Base-by-base conservation (phyloP, 2,888 invertebrate species). In the Sinhomidia bicolor region DNA sequence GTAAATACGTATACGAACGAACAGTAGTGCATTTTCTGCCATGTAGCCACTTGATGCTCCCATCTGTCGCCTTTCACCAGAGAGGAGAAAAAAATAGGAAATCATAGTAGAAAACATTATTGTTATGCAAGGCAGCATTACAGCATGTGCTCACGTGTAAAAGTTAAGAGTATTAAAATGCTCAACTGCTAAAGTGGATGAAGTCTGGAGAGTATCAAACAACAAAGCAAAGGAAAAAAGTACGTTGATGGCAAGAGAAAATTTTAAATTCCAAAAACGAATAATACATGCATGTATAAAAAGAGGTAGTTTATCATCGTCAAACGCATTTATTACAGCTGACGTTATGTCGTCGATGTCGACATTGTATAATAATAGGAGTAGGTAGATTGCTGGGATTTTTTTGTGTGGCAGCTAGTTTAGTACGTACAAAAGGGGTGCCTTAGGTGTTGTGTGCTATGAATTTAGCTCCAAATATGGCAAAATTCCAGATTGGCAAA, bases 251-350 rank as follows among this genome's bases (percentile, higher is more conserved):
- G n/a, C n/a, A n/a, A n/a, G n/a, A 54, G 6, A 54, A 5, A 26
- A 29, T 62, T 62, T 60, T 32, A 14, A 36, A 68, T 41, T 20
- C 44, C 14, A 44, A 6, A 23, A 41, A 57, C 57, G 17, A 57
- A 7, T 57, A 44, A 23, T 57, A 7, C 4, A 44, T 51, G 51
- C 51, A 71, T 51, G 44, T 14, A n/a, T 12, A 47, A 47, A 26
- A 23, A 47, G 10, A 7, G 26, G 47, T 51, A 74, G 47, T 74
- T 74, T 74, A 74, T 74, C 74, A 74, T 74, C 47, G 74, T 74
- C 74, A 74, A 74, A 29, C 51, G n/a, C 29, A 51, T 74, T 71
- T 71, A 74, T 51, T 74, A 74, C 51, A 74, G 74, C 47, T 74
- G 74, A 47, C 26, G 51, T 51, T n/a, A n/a, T n/a, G n/a, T 74